Percentiles rank a stretch among this genome's conserved stretches.
Evolutionary conservation across 1,140 invertebrate species (phyloP).

Genomic region (Dreissena rostriformis): DNA sequence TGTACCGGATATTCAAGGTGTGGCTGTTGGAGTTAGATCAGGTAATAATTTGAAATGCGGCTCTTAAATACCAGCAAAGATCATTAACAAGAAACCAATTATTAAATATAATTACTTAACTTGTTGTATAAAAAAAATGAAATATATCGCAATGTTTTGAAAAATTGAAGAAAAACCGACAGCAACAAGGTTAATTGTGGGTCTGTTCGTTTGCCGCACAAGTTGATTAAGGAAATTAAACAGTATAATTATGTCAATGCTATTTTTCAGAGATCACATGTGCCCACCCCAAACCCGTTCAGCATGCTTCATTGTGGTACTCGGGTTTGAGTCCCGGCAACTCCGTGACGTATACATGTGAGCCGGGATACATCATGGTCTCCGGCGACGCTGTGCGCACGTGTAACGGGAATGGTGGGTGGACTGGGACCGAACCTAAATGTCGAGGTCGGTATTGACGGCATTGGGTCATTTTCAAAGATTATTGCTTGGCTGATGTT

Average conservation of each 20-base stretch:
- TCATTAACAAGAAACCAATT: background rate
- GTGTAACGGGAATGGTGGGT: background rate
- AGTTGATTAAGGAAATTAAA: background rate
- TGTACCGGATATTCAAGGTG: slow-evolving; percentile 1
- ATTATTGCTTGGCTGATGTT: too few relatives aligned
- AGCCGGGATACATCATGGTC: background rate
- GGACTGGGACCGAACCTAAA: slow-evolving; percentile 11
- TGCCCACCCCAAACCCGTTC: background rate
- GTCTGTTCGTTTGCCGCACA: background rate
- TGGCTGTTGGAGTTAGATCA: slow-evolving; percentile 36
- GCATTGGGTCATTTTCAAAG: too few relatives aligned
- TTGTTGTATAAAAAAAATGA: background rate
- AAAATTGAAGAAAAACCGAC: background rate
- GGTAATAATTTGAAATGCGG: background rate
- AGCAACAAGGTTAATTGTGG: background rate
- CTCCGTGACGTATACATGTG: slow-evolving; percentile 7
- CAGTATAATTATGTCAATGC: background rate
- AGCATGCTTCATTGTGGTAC: background rate
- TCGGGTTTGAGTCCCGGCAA: background rate
- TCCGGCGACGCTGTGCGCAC: slow-evolving; percentile 16
- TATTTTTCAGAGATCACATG: background rate
- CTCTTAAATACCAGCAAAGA: background rate
- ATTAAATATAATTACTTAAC: background rate
- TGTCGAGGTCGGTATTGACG: background rate
- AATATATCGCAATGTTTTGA: background rate